A percentile compares a stretch with the other conserved stretches of the same genome.
Conservation (phyloP, 2,888 invertebrate genomes). For the Stenolophus ochropezus region DNA sequence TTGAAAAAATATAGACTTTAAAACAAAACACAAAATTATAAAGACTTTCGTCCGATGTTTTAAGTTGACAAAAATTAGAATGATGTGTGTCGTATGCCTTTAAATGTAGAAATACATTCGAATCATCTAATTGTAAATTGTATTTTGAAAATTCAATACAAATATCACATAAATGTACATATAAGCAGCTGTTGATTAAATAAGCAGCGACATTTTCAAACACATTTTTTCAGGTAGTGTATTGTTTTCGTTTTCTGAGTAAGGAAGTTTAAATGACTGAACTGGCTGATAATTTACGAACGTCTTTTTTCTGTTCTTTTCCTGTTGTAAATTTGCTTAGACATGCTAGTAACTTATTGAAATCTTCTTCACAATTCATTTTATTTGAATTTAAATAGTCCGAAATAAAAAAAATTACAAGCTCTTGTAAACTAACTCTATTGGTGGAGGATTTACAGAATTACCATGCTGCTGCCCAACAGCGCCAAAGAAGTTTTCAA, state of each 20-base stretch:
- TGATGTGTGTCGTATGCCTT: background rate
- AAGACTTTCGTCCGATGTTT: background rate
- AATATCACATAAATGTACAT: background rate
- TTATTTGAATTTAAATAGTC: background rate
- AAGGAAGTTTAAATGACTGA: background rate
- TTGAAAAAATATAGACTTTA: background rate
- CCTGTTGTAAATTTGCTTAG: background rate
- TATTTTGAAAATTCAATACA: background rate
- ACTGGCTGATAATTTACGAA: background rate
- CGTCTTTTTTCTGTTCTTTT: background rate
- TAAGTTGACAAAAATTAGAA: background rate
- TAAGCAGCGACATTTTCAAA: background rate
- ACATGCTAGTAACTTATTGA: background rate
- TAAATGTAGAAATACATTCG: background rate
- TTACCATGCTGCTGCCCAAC: slow-evolving; percentile 46
- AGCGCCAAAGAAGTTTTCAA: slow-evolving; percentile 44
- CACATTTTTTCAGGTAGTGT: background rate
- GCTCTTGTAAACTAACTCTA: slow-evolving; percentile 40
- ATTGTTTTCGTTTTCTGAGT: background rate
- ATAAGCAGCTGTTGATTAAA: background rate
- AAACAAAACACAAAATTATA: background rate
- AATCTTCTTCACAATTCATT: background rate
- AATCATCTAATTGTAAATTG: background rate
- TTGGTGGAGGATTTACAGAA: slow-evolving; percentile 17
- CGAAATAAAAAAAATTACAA: slow-evolving; percentile 25